Conservation (phyloP, 2,888 invertebrate species). For the Drosophila falleni region DNA sequence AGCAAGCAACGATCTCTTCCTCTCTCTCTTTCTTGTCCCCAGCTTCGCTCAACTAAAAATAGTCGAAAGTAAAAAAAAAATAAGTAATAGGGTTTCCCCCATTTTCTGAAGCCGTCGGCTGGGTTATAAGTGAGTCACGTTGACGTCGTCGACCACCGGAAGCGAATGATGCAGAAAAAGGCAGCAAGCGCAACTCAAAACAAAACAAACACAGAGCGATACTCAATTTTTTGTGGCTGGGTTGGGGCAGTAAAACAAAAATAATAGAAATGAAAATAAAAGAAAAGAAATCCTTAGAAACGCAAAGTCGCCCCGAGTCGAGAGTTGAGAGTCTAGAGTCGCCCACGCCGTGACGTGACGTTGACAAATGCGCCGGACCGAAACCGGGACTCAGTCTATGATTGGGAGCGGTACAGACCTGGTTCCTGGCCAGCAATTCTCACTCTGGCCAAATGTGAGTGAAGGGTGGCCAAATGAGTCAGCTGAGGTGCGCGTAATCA, state of each 20-base stretch:
- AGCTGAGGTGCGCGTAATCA: slow-evolving; percentile 57
- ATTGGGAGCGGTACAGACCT: background rate
- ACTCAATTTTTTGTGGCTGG: slow-evolving; percentile 15
- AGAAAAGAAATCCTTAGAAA: slow-evolving; percentile 61
- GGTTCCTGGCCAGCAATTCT: slow-evolving; percentile 9
- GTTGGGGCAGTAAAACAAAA: background rate
- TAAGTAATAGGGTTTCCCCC: slow-evolving; percentile 55
- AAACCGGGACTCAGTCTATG: slow-evolving; percentile 3
- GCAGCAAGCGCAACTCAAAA: slow-evolving; percentile 46
- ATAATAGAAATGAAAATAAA: slow-evolving; percentile 42
- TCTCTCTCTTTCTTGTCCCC: background rate
- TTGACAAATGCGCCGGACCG: slow-evolving; percentile 69
- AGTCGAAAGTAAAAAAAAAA: slow-evolving; percentile 42
- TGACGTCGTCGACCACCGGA: slow-evolving; percentile 57
- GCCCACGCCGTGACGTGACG: slow-evolving; percentile 64
- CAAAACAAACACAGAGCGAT: slow-evolving; percentile 35
- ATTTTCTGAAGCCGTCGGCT: slow-evolving; percentile 22
- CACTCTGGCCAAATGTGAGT: background rate
- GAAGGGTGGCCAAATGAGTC: slow-evolving; percentile 42
- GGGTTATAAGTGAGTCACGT: slow-evolving; percentile 67
- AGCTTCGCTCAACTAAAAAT: slow-evolving; percentile 32
- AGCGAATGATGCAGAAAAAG: slow-evolving; percentile 75
- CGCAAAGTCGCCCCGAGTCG: slow-evolving; percentile 14
- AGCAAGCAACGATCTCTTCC: slow-evolving; percentile 3
- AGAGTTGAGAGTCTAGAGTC: slow-evolving; percentile 13